Base-by-base conservation (phyloP, 2,113 vertebrate species). In the Cheilinus undulatus region DNA sequence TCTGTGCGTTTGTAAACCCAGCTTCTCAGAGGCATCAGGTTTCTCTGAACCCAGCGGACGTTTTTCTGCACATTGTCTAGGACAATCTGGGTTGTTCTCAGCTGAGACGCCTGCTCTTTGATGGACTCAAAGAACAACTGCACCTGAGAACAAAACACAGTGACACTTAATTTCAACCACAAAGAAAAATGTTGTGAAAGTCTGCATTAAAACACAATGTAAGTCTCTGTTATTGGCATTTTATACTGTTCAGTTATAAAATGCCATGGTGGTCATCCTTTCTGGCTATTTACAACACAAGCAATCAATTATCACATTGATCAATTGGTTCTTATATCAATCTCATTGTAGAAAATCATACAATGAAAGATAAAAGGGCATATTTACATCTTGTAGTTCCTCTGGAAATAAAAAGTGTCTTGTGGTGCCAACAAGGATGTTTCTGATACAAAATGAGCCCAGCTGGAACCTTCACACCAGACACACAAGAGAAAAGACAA, bases 61-160 rank as follows among this genome's bases (percentile, higher is more conserved):
- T 95, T 95, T 73, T 95, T 95, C 73, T 92, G 81, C 58, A 95
- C 23, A 20, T 91, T 94, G 64, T 95, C 94, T 36, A 93, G 42
- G 17, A 92, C 92, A 59, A 94, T 43, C 74, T 92, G 92, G 42
- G 90, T 89, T 30, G 69, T 78, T 56, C 88, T 93, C 26, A 95
- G 88, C 74, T 95, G 91, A 61, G 90, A 91, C 1, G 87, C 73
- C 34, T 95, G 88, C 32, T 95, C 90, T 78, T 80, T 89, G 72
- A 93, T 91, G 23, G 93, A 93, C 46, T 91, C 76, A 88, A 94
- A 95, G 82, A 95, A 95, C 40, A 63, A 46, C 82, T 91, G 87
- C 54, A 95, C 88, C 94, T 95, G 75, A n/a, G 26, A 54, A 59
- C 46, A n/a, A 79, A 73, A 88, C 43, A 57, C 17, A 78, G 3